A percentile compares a stretch with the other conserved stretches of the same genome.
Conservation (phyloP, 1,140 invertebrate species). For the Bombus confusus region DNA sequence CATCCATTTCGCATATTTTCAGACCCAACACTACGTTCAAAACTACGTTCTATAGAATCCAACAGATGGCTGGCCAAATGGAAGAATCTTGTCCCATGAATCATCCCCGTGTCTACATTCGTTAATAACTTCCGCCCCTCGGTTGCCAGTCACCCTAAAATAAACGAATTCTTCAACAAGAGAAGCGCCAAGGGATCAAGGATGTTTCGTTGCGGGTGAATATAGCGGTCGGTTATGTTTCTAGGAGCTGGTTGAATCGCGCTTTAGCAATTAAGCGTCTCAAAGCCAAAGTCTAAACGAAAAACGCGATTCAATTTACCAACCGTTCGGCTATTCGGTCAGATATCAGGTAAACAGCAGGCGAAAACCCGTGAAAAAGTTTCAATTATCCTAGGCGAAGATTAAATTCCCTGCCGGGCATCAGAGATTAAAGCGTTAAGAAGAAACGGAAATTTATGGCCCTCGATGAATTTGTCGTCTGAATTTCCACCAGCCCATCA, state of each 20-base stretch:
- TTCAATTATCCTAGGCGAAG: slow-evolving; percentile 35
- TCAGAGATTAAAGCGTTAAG: slow-evolving; percentile 34
- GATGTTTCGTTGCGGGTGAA: background rate
- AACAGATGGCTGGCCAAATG: slow-evolving; percentile 22
- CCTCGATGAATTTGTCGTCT: background rate
- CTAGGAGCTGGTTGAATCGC: background rate
- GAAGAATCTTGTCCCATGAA: slow-evolving; percentile 4
- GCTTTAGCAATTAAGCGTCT: slow-evolving; percentile 13
- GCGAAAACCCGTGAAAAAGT: slow-evolving; percentile 10
- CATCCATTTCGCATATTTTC: background rate
- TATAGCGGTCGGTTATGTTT: background rate
- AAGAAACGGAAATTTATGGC: background rate
- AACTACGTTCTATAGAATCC: background rate
- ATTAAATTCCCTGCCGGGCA: slow-evolving; percentile 24
- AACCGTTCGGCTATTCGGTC: background rate
- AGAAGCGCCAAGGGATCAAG: background rate
- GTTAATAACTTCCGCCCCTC: slow-evolving; percentile 18
- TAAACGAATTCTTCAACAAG: background rate
- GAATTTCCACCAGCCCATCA: background rate
- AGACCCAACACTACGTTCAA: background rate
- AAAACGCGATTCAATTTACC: slow-evolving; percentile 18
- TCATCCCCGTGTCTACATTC: background rate
- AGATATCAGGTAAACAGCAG: slow-evolving; percentile 19
- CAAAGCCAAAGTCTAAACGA: background rate
- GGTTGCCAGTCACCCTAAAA: background rate